phyloP scores from a whole-genome alignment of 1,140 invertebrate genomes.

The Plutomurus gul region DNA sequence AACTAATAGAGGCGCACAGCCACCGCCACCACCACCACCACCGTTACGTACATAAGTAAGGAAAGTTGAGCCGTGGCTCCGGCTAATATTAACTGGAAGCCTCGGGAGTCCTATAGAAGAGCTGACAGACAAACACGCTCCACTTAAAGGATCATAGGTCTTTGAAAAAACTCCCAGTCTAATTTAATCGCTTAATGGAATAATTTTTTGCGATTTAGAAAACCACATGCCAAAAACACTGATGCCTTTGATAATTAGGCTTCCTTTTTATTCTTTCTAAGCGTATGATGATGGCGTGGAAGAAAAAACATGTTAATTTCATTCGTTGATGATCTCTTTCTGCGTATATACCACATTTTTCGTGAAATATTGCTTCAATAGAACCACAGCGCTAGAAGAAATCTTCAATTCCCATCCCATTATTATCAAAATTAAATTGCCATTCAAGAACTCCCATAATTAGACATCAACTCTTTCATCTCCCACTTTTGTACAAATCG shows the following conservation, averaged over 20 bases:
- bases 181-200: constrained; percentile 55
- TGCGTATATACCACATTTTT: constrained; percentile 9
- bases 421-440: constrained; percentile 47
- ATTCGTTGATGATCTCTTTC: constrained; percentile 44
- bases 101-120: constrained; percentile 12
- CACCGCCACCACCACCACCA: too few relatives aligned
- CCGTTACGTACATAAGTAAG: neutral
- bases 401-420: constrained; percentile 46
- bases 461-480: constrained; percentile 43
- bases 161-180: constrained; percentile 44
- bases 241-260: constrained; percentile 53
- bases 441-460: constrained; percentile 43
- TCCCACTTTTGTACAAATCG: constrained; percentile 16
- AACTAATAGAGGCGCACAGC: neutral
- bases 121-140: constrained; percentile 27
- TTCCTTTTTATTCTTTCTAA: constrained; percentile 43
- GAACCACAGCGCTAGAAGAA: constrained; percentile 40
- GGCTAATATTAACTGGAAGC: neutral
- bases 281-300: constrained; percentile 37
- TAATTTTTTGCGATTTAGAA: constrained; percentile 53
- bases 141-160: constrained; percentile 33
- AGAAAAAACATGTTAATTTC: constrained; percentile 51
- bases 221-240: constrained; percentile 54
- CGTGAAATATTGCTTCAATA: constrained; percentile 44
- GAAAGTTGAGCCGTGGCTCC: constrained; percentile 7